Evolutionary conservation across 2,113 vertebrate species (phyloP).

Genomic region (Grallaria varia): DNA sequence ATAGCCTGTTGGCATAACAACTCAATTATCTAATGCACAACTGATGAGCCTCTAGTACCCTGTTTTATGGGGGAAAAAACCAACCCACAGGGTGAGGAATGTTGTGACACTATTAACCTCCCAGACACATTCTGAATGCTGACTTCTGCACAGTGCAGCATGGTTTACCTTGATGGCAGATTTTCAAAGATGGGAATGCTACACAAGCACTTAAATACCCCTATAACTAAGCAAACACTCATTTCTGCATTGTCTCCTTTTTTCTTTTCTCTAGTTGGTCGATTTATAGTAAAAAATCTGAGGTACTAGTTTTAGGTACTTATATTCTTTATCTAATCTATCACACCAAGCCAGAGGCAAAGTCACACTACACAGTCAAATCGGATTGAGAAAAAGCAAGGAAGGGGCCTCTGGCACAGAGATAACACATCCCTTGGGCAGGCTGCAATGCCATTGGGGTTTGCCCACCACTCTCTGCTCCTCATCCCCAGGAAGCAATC

Average conservation of each 20-base stretch:
- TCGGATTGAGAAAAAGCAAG: background rate
- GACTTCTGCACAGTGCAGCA: background rate
- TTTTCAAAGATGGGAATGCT: background rate
- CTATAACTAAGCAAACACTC: background rate
- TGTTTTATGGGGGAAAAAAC: accelerated
- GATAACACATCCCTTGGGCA: background rate
- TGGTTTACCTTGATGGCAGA: background rate
- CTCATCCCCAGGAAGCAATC: background rate
- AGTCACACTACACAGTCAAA: background rate
- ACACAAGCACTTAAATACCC: background rate
- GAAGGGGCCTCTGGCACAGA: background rate
- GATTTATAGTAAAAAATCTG: background rate
- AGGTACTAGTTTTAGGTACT: background rate
- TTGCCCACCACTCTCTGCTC: background rate
- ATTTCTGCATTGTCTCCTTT: background rate
- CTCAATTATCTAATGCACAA: background rate
- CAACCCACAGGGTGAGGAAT: background rate
- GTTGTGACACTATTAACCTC: background rate
- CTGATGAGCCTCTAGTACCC: background rate
- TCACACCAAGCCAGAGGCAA: background rate
- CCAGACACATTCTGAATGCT: background rate
- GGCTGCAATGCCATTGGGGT: accelerated
- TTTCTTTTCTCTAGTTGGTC: background rate
- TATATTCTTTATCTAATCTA: background rate
- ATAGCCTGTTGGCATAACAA: slow-evolving; percentile 5